Base-by-base conservation (phyloP, 1,140 invertebrate genomes). In the Daktulosphaira vitifoliae region DNA sequence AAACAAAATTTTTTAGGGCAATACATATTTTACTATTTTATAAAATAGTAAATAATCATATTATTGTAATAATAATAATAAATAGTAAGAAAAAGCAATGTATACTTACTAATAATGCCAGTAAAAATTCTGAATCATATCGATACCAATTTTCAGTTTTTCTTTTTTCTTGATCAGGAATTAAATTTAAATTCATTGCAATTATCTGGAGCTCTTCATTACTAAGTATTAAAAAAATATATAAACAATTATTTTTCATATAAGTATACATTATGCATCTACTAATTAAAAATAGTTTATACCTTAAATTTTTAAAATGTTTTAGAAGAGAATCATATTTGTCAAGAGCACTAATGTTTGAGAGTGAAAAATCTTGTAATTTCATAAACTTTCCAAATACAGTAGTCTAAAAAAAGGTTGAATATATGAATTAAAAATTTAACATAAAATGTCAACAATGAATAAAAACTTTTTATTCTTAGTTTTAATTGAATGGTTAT, bases 271-370 rank as follows among this genome's bases (percentile, higher is more conserved):
- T n/a, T n/a, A n/a, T n/a, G n/a, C n/a, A n/a, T n/a, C n/a, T n/a
- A n/a, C n/a, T n/a, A n/a, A n/a, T n/a, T n/a, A n/a, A n/a, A n/a
- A n/a, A n/a, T n/a, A n/a, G n/a, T n/a, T n/a, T n/a, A 11, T 76
- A 89, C 86, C 80, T 87, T 44, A 91, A 77, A 49, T 79, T 79
- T 39, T 82, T 81, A 75, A 99, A 96, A 76, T 94, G 86, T 75
- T 96, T 93, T 51, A 84, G 75, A 25, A 99, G 77, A 23, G 85
- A 80, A 62, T 89, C 85, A 68, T 92, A 81, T 0, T 87, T 93
- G 73, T 99, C 94, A 23, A 99, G 87, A 71, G 86, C 89, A 0
- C 92, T 92, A 29, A 99, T 93, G 79, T 96, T 98, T 0, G 90
- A 83, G 50, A 99, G 76, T 0, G 92, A 84, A 77, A 99, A 98